Base-by-base conservation (phyloP, 23 tunicate species). In the Halocynthia aurantium region DNA sequence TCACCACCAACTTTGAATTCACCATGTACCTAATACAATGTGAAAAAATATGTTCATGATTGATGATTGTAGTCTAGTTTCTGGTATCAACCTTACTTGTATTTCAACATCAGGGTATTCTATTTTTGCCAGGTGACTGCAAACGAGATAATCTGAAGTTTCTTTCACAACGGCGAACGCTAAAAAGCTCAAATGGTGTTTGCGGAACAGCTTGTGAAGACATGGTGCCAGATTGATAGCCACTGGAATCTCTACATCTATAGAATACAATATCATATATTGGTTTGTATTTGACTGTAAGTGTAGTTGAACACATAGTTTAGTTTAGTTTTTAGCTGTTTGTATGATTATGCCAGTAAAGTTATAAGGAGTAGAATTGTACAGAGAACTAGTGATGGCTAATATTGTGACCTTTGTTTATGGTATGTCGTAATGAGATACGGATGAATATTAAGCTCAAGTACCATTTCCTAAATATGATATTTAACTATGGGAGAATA, bases 1-100 rank as follows among this genome's bases (percentile, higher is more conserved):
- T 74, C 78, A 0, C 78, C 78, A 10, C 65, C 78, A 10, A 53
- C 78, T 56, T 74, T 74, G 64, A 74, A 74, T 54, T 74, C 78
- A 21, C 78, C 78, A 54, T 74, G 78, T 5, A 74, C 18, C 78
- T 74, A 18, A 54, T 21, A 11, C 2, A 67, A 20, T 15, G 40
- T 67, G 22, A 21, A 67, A 60, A 31, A 31, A 31, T 31, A 31
- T 31, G 44, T 31, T 31, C 44, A 31, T 31, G 44, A 31, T 31
- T 31, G 44, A 4, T 31, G 4, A 31, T 0, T 17, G n/a, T 58
- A 13, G n/a, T 58, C n/a, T 58, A 1, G 64, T 4, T 17, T 58
- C n/a, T 17, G 6, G 20, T 67, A 11, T 67, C 12, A 19, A 0
- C 1, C 22, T 21, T 72, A 74, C 78, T 53, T 74, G 78, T 10